phyloP scores from a whole-genome alignment of 2,113 vertebrate genomes.

The Ptilonorhynchus violaceus region DNA sequence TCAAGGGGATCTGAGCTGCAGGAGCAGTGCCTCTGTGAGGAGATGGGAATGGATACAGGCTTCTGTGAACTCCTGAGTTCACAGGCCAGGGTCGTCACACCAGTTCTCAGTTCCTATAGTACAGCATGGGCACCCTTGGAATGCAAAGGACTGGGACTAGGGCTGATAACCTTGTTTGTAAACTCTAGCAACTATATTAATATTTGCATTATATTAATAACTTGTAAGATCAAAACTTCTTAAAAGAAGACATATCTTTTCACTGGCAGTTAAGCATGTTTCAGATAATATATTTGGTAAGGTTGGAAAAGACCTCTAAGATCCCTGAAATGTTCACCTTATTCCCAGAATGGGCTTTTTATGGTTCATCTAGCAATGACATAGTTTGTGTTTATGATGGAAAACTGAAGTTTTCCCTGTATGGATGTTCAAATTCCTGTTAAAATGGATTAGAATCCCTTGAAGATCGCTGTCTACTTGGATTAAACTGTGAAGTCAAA shows the following conservation, averaged over 20 bases:
- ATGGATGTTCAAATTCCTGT: background rate
- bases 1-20: background rate
- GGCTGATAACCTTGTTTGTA: background rate
- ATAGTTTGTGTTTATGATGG: background rate
- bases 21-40: background rate
- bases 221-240: background rate
- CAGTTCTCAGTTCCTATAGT: background rate
- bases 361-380: background rate
- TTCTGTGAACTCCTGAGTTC: background rate
- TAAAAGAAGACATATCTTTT: background rate
- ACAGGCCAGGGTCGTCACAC: background rate
- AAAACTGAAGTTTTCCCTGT: background rate
- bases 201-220: background rate
- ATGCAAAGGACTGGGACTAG: background rate
- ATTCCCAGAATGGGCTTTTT: background rate
- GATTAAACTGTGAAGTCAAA: background rate
- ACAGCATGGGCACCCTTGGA: background rate
- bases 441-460: background rate
- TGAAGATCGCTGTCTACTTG: background rate
- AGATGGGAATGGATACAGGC: background rate
- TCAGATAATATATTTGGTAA: background rate
- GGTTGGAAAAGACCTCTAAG: background rate
- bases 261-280: background rate
- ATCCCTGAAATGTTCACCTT: background rate
- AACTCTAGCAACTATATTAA: background rate